phyloP scores from a whole-genome alignment of 2,113 vertebrate species.

The Arenaria interpres region DNA sequence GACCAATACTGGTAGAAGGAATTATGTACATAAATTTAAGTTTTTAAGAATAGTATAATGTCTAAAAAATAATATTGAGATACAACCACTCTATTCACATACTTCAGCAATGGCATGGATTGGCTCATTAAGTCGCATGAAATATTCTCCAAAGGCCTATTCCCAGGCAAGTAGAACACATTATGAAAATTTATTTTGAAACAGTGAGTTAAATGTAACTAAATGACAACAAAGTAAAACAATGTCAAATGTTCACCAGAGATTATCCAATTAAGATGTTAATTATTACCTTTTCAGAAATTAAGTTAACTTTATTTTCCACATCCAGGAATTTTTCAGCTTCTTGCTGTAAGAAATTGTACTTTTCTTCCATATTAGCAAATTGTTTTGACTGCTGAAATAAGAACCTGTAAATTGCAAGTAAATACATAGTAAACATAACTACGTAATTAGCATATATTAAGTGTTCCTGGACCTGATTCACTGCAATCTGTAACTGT shows the following conservation, averaged over 20 bases:
- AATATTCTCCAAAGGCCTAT: not conserved
- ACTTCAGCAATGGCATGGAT: not conserved
- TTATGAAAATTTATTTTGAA: not conserved
- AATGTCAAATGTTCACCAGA: not conserved
- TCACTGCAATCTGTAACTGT: not conserved
- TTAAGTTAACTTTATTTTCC: conserved; percentile 80
- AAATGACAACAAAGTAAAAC: not conserved
- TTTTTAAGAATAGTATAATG: not conserved
- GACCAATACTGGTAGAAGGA: not conserved
- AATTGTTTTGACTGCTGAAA: conserved; percentile 85
- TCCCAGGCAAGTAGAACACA: not conserved
- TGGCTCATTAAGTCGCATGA: not conserved
- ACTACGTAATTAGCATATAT: not conserved
- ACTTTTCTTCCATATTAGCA: conserved; percentile 82
- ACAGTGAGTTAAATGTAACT: not conserved
- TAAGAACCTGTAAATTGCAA: conserved; percentile 80
- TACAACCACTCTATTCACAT: not conserved
- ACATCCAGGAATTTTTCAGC: conserved; percentile 74
- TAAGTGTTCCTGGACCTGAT: not conserved
- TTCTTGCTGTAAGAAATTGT: conserved; percentile 77
- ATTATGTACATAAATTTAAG: not conserved
- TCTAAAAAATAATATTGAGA: not conserved
- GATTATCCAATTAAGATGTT: not conserved
- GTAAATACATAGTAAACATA: not conserved
- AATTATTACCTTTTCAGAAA: conserved; percentile 86